These are phyloP conservation scores for Microplitis deprimator DNA, from an alignment of 2,888 invertebrate species.

Conservation along the genomic window DNA sequence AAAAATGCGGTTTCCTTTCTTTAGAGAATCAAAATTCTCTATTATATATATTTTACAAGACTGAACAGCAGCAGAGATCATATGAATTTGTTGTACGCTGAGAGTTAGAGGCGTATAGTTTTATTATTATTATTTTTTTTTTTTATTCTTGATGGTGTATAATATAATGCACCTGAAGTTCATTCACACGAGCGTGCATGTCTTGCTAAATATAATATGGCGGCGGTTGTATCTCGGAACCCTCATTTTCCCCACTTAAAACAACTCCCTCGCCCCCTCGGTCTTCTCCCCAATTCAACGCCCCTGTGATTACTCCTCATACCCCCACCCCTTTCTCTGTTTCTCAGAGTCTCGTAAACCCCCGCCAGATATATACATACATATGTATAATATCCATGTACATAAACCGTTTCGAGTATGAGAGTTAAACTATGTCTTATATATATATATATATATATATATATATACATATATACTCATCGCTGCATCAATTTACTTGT, in stretches of 20 bases:
- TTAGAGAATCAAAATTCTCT: not conserved
- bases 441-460: conserved; percentile 1
- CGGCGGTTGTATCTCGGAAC: conserved; percentile 61
- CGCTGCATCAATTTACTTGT: not conserved
- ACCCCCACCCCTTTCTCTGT: conserved; percentile 46
- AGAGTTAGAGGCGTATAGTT: not conserved
- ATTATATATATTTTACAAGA: not conserved
- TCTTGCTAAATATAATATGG: conserved; percentile 68
- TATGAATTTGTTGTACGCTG: not conserved
- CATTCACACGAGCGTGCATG: conserved; percentile 64
- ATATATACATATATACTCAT: not conserved
- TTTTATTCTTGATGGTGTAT: not conserved
- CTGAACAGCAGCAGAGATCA: not conserved
- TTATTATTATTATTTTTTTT: not conserved
- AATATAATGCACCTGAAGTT: conserved; percentile 57
- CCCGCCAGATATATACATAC: not conserved
- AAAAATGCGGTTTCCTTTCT: not conserved
- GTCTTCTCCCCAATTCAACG: conserved; percentile 61
- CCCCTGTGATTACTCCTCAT: conserved; percentile 63
- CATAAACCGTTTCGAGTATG: not conserved
- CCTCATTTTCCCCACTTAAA: conserved; percentile 46
- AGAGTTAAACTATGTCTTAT: conserved; percentile 14
- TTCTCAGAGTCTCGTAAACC: conserved; percentile 7
- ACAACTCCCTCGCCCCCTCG: conserved; percentile 34
- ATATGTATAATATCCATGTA: not conserved